Percentiles rank a stretch among this genome's conserved stretches.
Evolutionary conservation across 2,797 vertebrate genomes (phyloP).

Genomic region (Decapterus maruadsi): DNA sequence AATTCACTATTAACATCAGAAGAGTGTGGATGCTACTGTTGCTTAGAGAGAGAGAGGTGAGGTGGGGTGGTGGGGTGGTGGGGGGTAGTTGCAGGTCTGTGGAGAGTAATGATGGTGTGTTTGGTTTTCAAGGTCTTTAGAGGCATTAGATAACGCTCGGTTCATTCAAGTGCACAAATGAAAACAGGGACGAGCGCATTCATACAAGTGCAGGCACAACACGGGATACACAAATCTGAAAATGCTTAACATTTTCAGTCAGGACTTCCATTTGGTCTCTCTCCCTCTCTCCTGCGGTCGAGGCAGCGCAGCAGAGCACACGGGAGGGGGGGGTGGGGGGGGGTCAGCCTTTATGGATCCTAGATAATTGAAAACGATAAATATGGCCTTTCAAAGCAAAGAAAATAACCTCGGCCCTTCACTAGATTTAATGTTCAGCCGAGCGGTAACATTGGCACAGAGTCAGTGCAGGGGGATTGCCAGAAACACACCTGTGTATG

Average conservation of each 20-base stretch:
- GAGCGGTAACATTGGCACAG: constrained; percentile 57
- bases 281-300: constrained; percentile 25
- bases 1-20: constrained; percentile 52
- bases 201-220: background rate
- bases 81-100: background rate
- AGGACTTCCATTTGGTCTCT: constrained; percentile 26
- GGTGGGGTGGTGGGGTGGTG: no score
- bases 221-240: background rate
- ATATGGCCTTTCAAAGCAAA: constrained; percentile 77
- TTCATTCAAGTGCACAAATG: constrained; percentile 15
- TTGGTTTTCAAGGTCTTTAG: constrained; percentile 42
- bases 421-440: constrained; percentile 74
- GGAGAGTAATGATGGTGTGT: constrained; percentile 22
- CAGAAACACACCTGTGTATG: constrained; percentile 36
- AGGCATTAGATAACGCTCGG: constrained; percentile 12
- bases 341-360: constrained; percentile 75
- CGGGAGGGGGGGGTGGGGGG: no score
- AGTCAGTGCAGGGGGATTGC: constrained; percentile 43
- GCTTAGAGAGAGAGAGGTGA: background rate
- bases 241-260: constrained; percentile 8
- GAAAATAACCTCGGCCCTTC: constrained; percentile 73
- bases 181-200: background rate
- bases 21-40: constrained; percentile 21
- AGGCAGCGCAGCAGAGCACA: constrained; percentile 24
- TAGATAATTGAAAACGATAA: constrained; percentile 82